These are phyloP conservation scores for Rhynchopsitta pachyrhyncha DNA, from an alignment of 2,113 vertebrate genomes.

Conservation along the genomic window DNA sequence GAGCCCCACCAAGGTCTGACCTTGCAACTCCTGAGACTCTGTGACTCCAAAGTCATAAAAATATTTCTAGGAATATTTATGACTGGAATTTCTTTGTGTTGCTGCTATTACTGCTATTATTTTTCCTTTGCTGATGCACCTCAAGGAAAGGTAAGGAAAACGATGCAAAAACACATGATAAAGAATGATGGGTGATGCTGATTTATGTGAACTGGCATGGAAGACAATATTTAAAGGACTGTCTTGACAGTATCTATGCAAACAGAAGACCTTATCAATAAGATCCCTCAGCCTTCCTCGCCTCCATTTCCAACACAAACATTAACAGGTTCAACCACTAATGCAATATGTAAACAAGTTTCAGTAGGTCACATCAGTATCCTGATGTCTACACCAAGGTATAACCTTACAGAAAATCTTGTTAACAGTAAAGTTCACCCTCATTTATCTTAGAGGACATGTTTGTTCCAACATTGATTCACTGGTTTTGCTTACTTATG, in stretches of 20 bases:
- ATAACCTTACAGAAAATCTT: not conserved
- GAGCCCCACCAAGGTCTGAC: not conserved
- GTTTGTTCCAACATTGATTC: not conserved
- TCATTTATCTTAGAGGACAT: not conserved
- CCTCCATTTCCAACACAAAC: not conserved
- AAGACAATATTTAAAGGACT: not conserved
- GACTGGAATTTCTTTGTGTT: not conserved
- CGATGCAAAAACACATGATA: not conserved
- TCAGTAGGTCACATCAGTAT: not conserved
- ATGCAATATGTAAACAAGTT: not conserved
- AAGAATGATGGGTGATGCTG: not conserved
- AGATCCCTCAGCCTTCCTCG: not conserved
- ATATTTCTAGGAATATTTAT: not conserved
- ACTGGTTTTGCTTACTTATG: not conserved
- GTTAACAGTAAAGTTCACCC: not conserved
- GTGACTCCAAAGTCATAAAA: not conserved
- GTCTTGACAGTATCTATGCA: not conserved
- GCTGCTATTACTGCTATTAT: not conserved
- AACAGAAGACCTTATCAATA: not conserved
- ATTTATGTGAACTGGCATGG: not conserved
- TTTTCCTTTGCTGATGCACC: not conserved
- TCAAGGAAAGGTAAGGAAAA: not conserved
- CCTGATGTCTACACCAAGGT: not conserved
- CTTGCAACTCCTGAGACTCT: not conserved
- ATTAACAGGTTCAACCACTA: not conserved